Base-by-base conservation (phyloP, 2,113 vertebrate species). In the Ctenodactylus gundi region DNA sequence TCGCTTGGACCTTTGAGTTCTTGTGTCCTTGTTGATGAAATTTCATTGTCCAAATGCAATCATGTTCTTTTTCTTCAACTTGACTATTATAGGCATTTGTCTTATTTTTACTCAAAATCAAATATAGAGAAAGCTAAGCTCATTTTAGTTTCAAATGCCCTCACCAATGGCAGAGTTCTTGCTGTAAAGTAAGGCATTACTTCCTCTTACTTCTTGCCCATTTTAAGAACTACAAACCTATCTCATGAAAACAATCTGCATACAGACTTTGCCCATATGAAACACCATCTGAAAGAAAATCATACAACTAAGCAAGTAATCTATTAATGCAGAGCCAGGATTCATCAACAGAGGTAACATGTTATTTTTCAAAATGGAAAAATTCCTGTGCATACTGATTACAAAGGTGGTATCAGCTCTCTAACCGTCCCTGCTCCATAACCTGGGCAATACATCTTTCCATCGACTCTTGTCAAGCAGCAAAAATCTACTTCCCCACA, bases 131-230 rank as follows among this genome's bases (percentile, higher is more conserved):
- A 15, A 76, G 6, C 23, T 41, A 90, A 80, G 92, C 46, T 0
- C 31, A 64, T 55, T 88, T 86, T 75, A 82, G 7, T 11, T 60
- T 73, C 73, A 94, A 82, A 65, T 29, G 44, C n/a, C 62, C 85
- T 65, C 82, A 85, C 18, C 73, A 94, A 94, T 93, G 10, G 78
- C 49, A 80, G 75, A 92, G 29, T 85, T 88, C 41, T 85, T 39
- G 9, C 9, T 91, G 34, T 46, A 29, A 85, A 94, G 81, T 25
- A 84, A 73, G 2, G 7, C 57, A 39, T 51, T 91, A 14, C 31
- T 18, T 67, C 46, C 23, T 81, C 39, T 90, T 78, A 53, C 3
- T 31, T 84, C 23, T 73, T 57, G 8, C 29, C 15, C 51, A 84
- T 76, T 78, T 11, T 55, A 58, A 46, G 27, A 85, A 73, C 49